Conservation (phyloP, 2,888 invertebrate genomes). For the Alcis repandata region DNA sequence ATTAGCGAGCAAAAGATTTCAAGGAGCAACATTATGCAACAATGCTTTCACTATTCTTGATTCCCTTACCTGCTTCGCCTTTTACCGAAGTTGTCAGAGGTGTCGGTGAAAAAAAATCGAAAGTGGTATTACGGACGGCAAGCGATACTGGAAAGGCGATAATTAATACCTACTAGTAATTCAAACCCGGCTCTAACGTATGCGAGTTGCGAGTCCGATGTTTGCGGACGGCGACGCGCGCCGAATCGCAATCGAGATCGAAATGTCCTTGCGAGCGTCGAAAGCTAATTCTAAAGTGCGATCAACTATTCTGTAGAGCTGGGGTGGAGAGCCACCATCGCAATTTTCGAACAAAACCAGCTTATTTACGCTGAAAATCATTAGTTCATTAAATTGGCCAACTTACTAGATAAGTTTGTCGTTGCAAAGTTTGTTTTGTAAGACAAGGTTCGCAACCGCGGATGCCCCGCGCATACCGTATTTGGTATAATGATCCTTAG, state of each 20-base stretch:
- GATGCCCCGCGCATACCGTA: conserved; percentile 69
- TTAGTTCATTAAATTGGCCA: background rate
- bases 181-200: conserved; percentile 53
- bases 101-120: conserved; percentile 56
- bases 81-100: conserved; percentile 59
- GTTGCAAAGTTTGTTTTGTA: conserved; percentile 65
- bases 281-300: conserved; percentile 58
- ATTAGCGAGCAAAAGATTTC: conserved; percentile 37
- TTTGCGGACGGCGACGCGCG: conserved; percentile 54
- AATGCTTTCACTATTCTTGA: conserved; percentile 61
- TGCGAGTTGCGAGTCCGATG: conserved; percentile 46
- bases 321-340: background rate
- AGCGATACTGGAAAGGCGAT: conserved; percentile 64
- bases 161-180: conserved; percentile 68
- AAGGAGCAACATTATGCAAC: conserved; percentile 55
- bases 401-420: background rate
- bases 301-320: background rate
- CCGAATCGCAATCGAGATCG: conserved; percentile 54
- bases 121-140: conserved; percentile 55
- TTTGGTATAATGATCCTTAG: conserved; percentile 36
- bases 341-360: background rate
- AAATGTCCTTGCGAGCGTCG: conserved; percentile 71
- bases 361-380: background rate
- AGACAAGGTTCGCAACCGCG: conserved; percentile 67
- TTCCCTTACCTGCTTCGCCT: conserved; percentile 54